Base-by-base conservation (phyloP, 2,888 invertebrate genomes). In the Scaptomyza cyrtandrae region DNA sequence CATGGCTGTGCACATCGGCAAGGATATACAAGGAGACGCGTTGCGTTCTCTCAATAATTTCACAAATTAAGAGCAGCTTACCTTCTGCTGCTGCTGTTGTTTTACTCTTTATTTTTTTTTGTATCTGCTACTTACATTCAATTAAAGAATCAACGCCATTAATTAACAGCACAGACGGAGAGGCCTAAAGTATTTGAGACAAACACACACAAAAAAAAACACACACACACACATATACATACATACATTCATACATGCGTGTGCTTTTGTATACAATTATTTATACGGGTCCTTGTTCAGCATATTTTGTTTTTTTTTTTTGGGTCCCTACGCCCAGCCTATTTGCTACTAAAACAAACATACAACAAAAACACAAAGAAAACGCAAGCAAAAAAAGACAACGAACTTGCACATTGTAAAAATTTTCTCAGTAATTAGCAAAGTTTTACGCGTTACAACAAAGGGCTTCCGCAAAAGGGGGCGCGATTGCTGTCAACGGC, bases 341-440 rank as follows among this genome's bases (percentile, higher is more conserved):
- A 56, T 70, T 62, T 61, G 46, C 62, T 63, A 68, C 59, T 63
- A 55, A 58, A 66, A 29, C 48, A 72, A 72, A 65, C 49, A 77
- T 33, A 58, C 27, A 41, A 35, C 48, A 16, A 31, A 14, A 31
- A 46, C 9, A 29, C 10, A 46, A 3, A 7, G 39, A 0, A 11
- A 43, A 13, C 6, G 35, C 35, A 27, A 19, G 14, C 7, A 19
- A 27, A 48, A 44, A 31, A 55, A 63, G 11, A 31, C 48, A 48
- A 56, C 54, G 63, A 72, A 71, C 71, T 74, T 77, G 64, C 69
- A 71, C 69, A 70, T 73, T 87, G 86, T 67, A 80, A 75, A 84
- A 75, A 84, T 84, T 71, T 87, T 79, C 86, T 77, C 86, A 77
- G 84, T 84, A 84, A 84, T 84, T 84, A 84, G 84, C 84, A 84